These are phyloP conservation scores for Amphipoea oculea DNA, from an alignment of 2,888 invertebrate species.

Conservation along the genomic window DNA sequence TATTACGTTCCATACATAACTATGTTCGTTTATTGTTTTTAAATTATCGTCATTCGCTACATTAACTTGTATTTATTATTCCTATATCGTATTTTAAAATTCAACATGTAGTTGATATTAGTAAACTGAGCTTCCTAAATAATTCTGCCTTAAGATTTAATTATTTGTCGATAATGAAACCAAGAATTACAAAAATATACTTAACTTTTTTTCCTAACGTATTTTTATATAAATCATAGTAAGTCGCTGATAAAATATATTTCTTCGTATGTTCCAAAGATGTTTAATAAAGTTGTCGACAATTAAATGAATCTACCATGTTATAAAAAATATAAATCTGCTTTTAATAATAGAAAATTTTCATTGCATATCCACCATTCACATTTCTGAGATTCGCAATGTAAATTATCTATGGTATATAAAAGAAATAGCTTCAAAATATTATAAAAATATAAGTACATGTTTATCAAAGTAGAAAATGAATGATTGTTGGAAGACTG, in stretches of 20 bases:
- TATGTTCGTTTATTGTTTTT: slow-evolving; percentile 24
- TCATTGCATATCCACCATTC: slow-evolving; percentile 16
- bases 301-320: slow-evolving; percentile 27
- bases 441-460: slow-evolving; percentile 53
- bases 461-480: slow-evolving; percentile 49
- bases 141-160: slow-evolving; percentile 38
- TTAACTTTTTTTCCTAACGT: not conserved
- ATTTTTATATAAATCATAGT: not conserved
- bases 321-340: slow-evolving; percentile 37
- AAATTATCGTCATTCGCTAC: slow-evolving; percentile 41
- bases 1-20: slow-evolving; percentile 19
- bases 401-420: slow-evolving; percentile 43
- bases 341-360: slow-evolving; percentile 28
- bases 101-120: slow-evolving; percentile 18
- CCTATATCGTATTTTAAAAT: slow-evolving; percentile 9
- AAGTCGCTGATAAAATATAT: not conserved
- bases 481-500: slow-evolving; percentile 70
- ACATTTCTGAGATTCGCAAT: slow-evolving; percentile 30
- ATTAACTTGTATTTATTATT: slow-evolving; percentile 45
- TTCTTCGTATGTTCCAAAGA: not conserved
- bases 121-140: slow-evolving; percentile 56
- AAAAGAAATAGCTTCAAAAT: slow-evolving; percentile 48
- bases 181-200: not conserved
- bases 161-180: slow-evolving; percentile 48
- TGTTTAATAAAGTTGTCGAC: slow-evolving; percentile 31